phyloP scores from a whole-genome alignment of 2,797 vertebrate species.

The Sebastes diploproa region DNA sequence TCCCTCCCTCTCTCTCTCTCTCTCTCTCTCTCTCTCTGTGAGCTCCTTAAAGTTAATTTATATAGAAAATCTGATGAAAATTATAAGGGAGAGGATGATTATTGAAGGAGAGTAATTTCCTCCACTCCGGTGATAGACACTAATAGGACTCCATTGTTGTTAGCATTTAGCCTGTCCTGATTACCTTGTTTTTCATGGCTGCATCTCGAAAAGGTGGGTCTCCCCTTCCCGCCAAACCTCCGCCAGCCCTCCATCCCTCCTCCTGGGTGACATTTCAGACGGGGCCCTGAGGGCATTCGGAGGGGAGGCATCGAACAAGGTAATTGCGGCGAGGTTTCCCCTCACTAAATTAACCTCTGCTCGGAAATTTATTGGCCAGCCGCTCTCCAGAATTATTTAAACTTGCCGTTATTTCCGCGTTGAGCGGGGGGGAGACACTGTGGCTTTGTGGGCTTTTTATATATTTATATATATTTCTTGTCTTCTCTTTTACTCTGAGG shows the following conservation, averaged over 20 bases:
- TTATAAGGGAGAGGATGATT: slow-evolving; percentile 51
- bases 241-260: slow-evolving; percentile 63
- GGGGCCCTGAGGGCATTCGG: slow-evolving; percentile 79
- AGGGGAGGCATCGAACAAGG: slow-evolving; percentile 79
- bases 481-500: slow-evolving; percentile 24
- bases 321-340: slow-evolving; percentile 82
- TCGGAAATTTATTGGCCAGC: slow-evolving; percentile 82
- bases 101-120: slow-evolving; percentile 59
- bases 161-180: slow-evolving; percentile 72
- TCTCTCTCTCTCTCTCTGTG: neutral
- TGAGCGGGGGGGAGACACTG: slow-evolving; percentile 30
- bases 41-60: slow-evolving; percentile 19
- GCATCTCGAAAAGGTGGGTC: slow-evolving; percentile 53
- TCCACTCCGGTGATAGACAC: slow-evolving; percentile 68
- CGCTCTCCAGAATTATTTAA: slow-evolving; percentile 83
- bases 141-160: slow-evolving; percentile 76
- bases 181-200: slow-evolving; percentile 73
- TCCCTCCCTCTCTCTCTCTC: neutral
- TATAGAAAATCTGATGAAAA: slow-evolving; percentile 52
- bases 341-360: slow-evolving; percentile 85
- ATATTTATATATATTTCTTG: neutral
- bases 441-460: slow-evolving; percentile 29
- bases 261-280: slow-evolving; percentile 83
- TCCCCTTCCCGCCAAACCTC: slow-evolving; percentile 54
- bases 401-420: slow-evolving; percentile 74